Base-by-base conservation (phyloP, 2,797 vertebrate genomes). In the Enteromius thamalakanensis region DNA sequence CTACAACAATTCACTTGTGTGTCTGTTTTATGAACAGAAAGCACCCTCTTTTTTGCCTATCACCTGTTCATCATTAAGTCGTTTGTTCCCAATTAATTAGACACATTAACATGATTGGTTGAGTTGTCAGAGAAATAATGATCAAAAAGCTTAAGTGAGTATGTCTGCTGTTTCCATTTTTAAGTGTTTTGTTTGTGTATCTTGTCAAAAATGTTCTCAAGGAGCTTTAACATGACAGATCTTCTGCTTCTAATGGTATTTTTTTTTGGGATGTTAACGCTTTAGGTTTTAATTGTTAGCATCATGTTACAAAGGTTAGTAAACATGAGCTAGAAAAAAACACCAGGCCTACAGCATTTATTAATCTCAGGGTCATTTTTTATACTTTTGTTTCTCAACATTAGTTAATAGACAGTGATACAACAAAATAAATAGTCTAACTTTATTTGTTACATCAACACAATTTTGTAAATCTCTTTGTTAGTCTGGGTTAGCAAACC, bases 51-150 rank as follows among this genome's bases (percentile, higher is more conserved):
- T 32, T n/a, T 40, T 29, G 1, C 3, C 17, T 19, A 7, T 58
- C 83, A 84, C 69, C 83, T 80, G 83, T 7, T 67, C 37, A 19
- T 74, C 55, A 72, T 84, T 64, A 79, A 15, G 21, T 70, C 0
- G 4, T 47, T 80, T 47, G 26, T 29, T 6, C 26, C 21, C 10
- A 64, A 77, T 77, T 55, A 47, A 32, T 80, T 80, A 80, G 26
- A 37, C 53, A 34, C 53, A 34, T 72, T 47, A 72, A 15, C 14
- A 3, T 19, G 68, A 80, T 80, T 80, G 65, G 64, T 26, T 3
- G 7, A 17, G 21, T 55, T 55, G 51, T 53, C 42, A 62, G 79
- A 69, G 14, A 58, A 71, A 42, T 58, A 58, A 53, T 70, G 21
- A 42, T 26, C 23, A 29, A 15, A 62, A 45, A 74, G 23, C n/a